Evolutionary conservation across 2,797 vertebrate species (phyloP).

Genomic region (Anisognathus igniventris): DNA sequence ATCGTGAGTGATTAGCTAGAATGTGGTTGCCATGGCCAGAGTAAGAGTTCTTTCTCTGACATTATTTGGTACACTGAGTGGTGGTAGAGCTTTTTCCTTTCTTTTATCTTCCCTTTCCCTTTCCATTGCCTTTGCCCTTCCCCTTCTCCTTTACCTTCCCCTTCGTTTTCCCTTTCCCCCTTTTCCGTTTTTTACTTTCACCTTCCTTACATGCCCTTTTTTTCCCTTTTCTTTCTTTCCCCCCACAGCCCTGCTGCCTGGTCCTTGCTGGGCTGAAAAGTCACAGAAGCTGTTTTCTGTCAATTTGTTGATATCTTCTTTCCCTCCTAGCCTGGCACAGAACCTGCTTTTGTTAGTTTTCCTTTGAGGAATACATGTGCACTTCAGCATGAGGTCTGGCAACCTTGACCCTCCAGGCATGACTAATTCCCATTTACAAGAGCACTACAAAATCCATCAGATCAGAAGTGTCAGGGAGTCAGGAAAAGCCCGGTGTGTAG

Average conservation of each 20-base stretch:
- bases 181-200: not conserved
- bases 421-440: slow-evolving; percentile 63
- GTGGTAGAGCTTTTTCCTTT: not conserved
- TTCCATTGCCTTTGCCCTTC: fast-evolving
- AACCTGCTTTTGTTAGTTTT: slow-evolving; percentile 55
- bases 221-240: not conserved
- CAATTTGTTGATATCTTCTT: slow-evolving; percentile 45
- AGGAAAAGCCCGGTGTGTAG: not conserved
- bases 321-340: not conserved
- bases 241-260: not conserved
- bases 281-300: slow-evolving; percentile 55
- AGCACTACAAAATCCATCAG: slow-evolving; percentile 50
- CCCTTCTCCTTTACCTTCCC: not conserved
- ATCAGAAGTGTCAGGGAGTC: slow-evolving; percentile 29
- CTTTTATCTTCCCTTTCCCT: fast-evolving
- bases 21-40: not conserved
- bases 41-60: not conserved
- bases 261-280: not conserved
- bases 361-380: slow-evolving; percentile 57
- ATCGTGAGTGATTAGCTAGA: not conserved
- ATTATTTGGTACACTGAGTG: not conserved
- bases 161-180: not conserved
- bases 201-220: not conserved
- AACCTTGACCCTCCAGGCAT: slow-evolving; percentile 58
- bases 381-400: slow-evolving; percentile 63